Evolutionary conservation across 2,113 vertebrate genomes (phyloP).

Genomic region (Centrocercus urophasianus): DNA sequence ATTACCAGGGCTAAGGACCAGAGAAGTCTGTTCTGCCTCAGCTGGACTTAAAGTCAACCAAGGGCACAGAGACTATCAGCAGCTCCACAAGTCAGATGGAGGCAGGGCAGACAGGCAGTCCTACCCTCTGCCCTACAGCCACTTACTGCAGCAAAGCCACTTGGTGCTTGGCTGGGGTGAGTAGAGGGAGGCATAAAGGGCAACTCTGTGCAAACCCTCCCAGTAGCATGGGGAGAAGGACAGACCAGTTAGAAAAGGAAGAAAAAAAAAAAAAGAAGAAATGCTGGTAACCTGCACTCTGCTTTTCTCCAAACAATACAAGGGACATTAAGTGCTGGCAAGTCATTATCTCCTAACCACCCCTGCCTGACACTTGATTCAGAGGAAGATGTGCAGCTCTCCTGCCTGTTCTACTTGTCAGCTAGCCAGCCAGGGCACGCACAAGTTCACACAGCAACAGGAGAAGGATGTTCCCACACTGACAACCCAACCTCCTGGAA

Average conservation of each 20-base stretch:
- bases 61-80: not conserved
- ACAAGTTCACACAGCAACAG: not conserved
- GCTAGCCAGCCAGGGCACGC: not conserved
- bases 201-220: not conserved
- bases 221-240: not conserved
- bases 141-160: not conserved
- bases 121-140: not conserved
- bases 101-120: not conserved
- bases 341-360: not conserved
- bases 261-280: not conserved
- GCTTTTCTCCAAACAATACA: not conserved
- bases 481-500: not conserved
- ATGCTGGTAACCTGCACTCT: not conserved
- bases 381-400: not conserved
- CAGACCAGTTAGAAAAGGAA: not conserved
- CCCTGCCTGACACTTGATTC: not conserved
- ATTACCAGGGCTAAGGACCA: not conserved
- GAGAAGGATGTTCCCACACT: not conserved
- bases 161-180: fast-evolving
- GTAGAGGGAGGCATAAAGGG: not conserved
- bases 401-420: not conserved
- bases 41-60: not conserved
- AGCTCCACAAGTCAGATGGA: fast-evolving
- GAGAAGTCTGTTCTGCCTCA: constrained; percentile 22
- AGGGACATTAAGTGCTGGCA: not conserved